Evolutionary conservation across 1,140 invertebrate species (phyloP), one percentile per base, ranked within the genome.

Genomic region (Bactericera cockerelli): DNA sequence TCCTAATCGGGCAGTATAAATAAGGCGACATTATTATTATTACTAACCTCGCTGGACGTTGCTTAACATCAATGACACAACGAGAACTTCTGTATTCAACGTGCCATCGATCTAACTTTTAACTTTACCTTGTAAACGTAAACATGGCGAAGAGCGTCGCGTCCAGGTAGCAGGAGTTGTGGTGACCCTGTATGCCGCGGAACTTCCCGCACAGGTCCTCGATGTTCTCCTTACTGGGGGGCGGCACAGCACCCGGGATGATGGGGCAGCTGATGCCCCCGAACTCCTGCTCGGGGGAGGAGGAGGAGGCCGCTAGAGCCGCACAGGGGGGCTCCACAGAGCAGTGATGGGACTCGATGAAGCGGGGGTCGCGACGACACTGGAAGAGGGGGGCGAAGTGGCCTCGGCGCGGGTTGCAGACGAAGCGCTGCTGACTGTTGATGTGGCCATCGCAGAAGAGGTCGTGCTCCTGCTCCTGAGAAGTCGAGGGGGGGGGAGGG

Each of bases 131-230:
- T 0, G 89, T 93, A 70, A 93, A 96, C 10, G 93, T 87, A 71
- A 96, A 98, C 93, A 98, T 98, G 19, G 89, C 84, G 72, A 96
- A 96, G 4, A 98, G 74, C 2, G 92, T 96, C 1, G 93, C 92
- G 72, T 98, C 95, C 60, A 98, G 75, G 71, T 98, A 98, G 71
- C 95, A 98, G 0, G 93, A 97, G 75, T 98, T 98, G 68, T 95
- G 89, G 71, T 97, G 92, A 3, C 95, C 95, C 74, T 98, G 93
- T 65, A 97, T 97, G 2, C 94, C 93, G 63, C 81, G 76, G 68
- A 81, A 85, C 72, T 88, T 87, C 21, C 86, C 82, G 67, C 81
- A 85, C 59, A 83, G 75, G 31, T 74, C 77, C 59, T 80, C 78
- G 13, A 86, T 73, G 63, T 84, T 3, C 62, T 80, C 72, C 63